These are phyloP conservation scores for Dendronephthya gigantea DNA, from an alignment of 64 coral and sea anemone species.

Conservation along the genomic window DNA sequence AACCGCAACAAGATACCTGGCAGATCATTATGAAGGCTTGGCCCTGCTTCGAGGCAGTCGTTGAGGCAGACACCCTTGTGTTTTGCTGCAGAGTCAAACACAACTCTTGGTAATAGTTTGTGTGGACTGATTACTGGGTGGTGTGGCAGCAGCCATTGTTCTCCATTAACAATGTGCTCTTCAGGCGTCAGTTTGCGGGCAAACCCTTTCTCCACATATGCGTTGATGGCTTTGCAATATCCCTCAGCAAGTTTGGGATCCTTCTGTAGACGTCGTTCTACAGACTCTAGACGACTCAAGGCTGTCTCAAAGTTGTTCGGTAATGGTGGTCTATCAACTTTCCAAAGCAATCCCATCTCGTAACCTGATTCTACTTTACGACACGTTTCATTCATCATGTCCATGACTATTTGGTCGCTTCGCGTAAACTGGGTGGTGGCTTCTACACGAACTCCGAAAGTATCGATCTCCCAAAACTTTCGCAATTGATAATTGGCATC, in stretches of 20 bases:
- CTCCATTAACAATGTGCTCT: not conserved
- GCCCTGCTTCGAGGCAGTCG: constrained; percentile 19
- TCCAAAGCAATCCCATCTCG: constrained; percentile 48
- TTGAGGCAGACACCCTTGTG: constrained; percentile 26
- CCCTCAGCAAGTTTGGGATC: constrained; percentile 21
- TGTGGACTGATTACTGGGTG: constrained; percentile 20
- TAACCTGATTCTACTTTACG: constrained; percentile 38
- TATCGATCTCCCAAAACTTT: constrained; percentile 56
- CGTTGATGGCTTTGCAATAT: not conserved
- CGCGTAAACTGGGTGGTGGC: not conserved
- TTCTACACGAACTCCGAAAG: constrained; percentile 9
- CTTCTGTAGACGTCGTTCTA: constrained; percentile 19
- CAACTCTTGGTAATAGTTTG: constrained; percentile 18
- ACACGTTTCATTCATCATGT: too few relatives aligned
- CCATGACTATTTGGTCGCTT: constrained; percentile 24
- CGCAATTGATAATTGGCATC: constrained; percentile 19
- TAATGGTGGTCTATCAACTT: constrained; percentile 25
- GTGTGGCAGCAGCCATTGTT: constrained; percentile 26
- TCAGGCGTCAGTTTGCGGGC: not conserved
- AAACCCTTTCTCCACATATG: constrained; percentile 25
- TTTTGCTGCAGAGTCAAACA: constrained; percentile 18
- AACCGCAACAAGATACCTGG: constrained; percentile 21
- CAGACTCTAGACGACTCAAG: constrained; percentile 8
- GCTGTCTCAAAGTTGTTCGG: constrained; percentile 33
- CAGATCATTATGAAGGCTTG: constrained; percentile 16